Evolutionary conservation across 2,797 vertebrate species (phyloP), one percentile per base, ranked within the genome.

Genomic region (Phyllotis vaccarum): DNA sequence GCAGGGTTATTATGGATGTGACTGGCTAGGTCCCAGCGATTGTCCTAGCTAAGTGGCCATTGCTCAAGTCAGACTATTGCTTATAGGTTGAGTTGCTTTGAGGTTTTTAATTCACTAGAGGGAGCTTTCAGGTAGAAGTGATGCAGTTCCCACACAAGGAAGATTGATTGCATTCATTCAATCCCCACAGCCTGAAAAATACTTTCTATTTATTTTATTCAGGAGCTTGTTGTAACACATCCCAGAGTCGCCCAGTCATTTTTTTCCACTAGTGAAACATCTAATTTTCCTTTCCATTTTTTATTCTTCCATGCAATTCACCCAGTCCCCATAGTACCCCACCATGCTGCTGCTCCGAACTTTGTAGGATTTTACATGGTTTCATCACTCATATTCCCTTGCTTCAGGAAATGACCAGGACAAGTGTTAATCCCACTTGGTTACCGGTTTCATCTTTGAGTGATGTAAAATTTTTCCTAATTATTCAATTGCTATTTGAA

Each of bases 171-270:
- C 96, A 95, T 97, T 98, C 98, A 98, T 98, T 98, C 98, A 98
- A 92, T 97, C 97, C 98, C 98, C 98, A 98, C 93, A 98, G 97
- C 97, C 98, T 97, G 97, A 97, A 98, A 98, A 98, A 98, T 90
- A 96, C 94, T 97, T 98, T 95, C 97, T 98, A 98, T 98, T 98
- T 98, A 98, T 98, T 98, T 98, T 98, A 98, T 98, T 98, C 98
- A 97, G 98, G 86, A 98, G 98, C 98, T 97, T 98, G 98, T 98
- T 98, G 97, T 97, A 98, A 97, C 98, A 98, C 75, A 98, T 98
- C 97, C 91, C 95, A 72, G 95, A 97, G 97, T 98, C 96, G 93
- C 98, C 97, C 93, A 98, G 98, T 97, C 40, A 85, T 97, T 97
- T 98, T 98, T 98, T 98, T 89, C 93, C 93, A 97, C 98, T 96